Evolutionary conservation across 2,888 invertebrate species (phyloP).

Genomic region (Shargacucullia verbasci): DNA sequence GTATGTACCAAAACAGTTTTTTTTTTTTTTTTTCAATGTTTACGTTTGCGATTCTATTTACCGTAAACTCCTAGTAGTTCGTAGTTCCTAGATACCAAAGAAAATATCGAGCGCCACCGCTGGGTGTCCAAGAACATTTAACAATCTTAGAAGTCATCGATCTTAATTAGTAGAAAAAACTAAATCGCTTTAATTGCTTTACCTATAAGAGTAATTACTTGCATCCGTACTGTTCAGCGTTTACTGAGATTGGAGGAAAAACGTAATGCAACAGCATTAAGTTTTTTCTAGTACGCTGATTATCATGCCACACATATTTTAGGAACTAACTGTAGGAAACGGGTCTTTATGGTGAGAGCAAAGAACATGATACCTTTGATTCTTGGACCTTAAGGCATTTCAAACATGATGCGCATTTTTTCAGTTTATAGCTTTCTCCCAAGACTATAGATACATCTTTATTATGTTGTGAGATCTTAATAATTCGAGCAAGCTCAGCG

Average conservation of each 20-base stretch:
- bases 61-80: too few relatives aligned
- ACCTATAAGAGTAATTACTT: slow-evolving; percentile 49
- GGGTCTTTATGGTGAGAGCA: not conserved
- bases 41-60: too few relatives aligned
- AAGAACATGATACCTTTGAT: not conserved
- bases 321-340: slow-evolving; percentile 17
- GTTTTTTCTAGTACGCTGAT: slow-evolving; percentile 33
- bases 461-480: too few relatives aligned
- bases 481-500: too few relatives aligned
- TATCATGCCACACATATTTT: slow-evolving; percentile 44
- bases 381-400: not conserved
- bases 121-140: slow-evolving; percentile 27
- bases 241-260: slow-evolving; percentile 42
- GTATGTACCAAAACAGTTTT: too few relatives aligned
- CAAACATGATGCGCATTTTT: not conserved
- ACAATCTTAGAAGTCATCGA: slow-evolving; percentile 38
- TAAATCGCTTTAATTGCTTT: slow-evolving; percentile 38
- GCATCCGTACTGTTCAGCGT: slow-evolving; percentile 29
- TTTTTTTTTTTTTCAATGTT: too few relatives aligned
- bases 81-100: not conserved
- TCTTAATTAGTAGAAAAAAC: slow-evolving; percentile 53
- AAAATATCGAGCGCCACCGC: slow-evolving; percentile 9
- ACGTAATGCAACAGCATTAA: slow-evolving; percentile 32
- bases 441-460: too few relatives aligned
- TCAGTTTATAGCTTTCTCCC: too few relatives aligned